Conservation (phyloP, 1,140 invertebrate genomes). For the Apis mellifera region DNA sequence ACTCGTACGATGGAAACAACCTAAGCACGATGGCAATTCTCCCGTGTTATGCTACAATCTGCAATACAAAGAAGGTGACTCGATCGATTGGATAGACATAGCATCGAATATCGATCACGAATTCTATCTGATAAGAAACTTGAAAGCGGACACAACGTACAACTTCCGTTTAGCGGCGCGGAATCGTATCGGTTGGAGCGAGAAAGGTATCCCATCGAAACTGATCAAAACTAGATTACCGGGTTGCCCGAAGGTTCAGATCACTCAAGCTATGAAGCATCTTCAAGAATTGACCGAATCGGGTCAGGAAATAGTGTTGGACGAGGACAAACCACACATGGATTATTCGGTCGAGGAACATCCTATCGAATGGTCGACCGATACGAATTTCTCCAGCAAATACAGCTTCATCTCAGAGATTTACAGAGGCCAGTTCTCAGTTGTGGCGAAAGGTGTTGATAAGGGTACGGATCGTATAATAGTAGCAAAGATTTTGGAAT, state of each 20-base stretch:
- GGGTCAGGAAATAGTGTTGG: conserved; percentile 86
- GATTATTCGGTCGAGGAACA: conserved; percentile 89
- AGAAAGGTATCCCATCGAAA: conserved; percentile 88
- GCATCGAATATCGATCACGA: conserved; percentile 96
- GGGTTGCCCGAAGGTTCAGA: conserved; percentile 86
- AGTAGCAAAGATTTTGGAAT: conserved; percentile 90
- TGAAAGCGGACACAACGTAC: conserved; percentile 90
- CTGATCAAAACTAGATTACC: conserved; percentile 86
- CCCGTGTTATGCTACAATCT: conserved; percentile 92
- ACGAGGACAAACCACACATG: conserved; percentile 84
- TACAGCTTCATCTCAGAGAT: conserved; percentile 93
- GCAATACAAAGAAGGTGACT: conserved; percentile 89
- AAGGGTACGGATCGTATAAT: conserved; percentile 87
- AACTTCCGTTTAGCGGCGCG: conserved; percentile 93
- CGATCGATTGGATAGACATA: conserved; percentile 92
- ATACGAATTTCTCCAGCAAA: conserved; percentile 85
- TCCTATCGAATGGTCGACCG: conserved; percentile 87
- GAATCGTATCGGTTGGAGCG: conserved; percentile 97
- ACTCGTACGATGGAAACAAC: conserved; percentile 93
- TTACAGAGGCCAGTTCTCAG: conserved; percentile 90
- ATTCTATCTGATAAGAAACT: conserved; percentile 91
- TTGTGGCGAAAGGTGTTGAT: conserved; percentile 91
- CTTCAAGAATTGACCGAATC: conserved; percentile 91
- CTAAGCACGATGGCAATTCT: conserved; percentile 91
- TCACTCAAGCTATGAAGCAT: conserved; percentile 91